Percentiles rank a stretch among this genome's conserved stretches.
Evolutionary conservation across 2,797 vertebrate genomes (phyloP).

Genomic region (Aplochiton taeniatus): DNA sequence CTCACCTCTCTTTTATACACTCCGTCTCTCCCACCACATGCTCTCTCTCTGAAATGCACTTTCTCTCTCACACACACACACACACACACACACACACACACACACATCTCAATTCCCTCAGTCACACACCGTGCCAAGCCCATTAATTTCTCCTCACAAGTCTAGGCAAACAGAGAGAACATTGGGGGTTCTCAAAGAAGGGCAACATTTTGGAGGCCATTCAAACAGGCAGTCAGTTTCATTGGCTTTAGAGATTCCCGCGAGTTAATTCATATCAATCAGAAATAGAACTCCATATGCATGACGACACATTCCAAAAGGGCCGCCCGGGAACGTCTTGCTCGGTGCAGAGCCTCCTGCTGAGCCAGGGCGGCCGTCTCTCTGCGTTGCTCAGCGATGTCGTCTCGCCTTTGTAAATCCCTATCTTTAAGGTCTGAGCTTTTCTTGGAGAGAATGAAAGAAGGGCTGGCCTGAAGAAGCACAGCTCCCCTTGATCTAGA

Average conservation of each 20-base stretch:
- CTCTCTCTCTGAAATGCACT: background rate
- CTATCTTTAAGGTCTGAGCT: constrained; percentile 17
- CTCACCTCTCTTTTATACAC: background rate
- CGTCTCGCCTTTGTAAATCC: constrained; percentile 20
- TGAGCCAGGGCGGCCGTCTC: background rate
- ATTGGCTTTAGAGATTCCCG: background rate
- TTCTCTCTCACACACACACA: background rate
- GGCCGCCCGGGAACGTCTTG: background rate
- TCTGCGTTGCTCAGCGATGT: constrained; percentile 8
- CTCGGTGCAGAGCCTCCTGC: background rate
- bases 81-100: background rate
- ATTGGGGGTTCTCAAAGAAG: background rate
- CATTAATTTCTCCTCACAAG: background rate
- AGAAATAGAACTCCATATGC: background rate
- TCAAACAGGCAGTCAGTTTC: background rate
- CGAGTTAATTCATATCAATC: background rate
- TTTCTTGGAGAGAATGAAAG: constrained; percentile 17
- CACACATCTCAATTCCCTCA: background rate
- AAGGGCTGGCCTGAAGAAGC: constrained; percentile 6
- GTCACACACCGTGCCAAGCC: background rate
- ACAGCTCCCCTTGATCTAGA: background rate
- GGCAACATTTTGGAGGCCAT: background rate
- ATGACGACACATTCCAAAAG: background rate
- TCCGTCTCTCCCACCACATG: no score
- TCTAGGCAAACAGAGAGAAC: background rate